phyloP scores from a whole-genome alignment of 1,140 invertebrate genomes.

The Mylabris phalerata region DNA sequence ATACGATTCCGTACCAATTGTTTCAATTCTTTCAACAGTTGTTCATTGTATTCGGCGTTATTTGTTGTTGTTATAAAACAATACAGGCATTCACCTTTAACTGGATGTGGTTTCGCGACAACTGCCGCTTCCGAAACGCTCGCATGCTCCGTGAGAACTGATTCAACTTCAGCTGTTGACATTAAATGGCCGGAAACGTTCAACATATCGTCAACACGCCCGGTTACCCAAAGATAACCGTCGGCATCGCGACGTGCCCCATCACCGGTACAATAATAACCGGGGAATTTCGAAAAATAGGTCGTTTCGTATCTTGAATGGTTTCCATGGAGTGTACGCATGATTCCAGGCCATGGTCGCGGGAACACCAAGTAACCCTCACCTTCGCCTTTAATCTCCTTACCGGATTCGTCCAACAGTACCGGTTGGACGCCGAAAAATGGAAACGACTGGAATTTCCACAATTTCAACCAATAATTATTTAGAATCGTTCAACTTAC shows the following conservation, averaged over 20 bases:
- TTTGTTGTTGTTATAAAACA: constrained; percentile 90
- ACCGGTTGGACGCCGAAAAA: constrained; percentile 93
- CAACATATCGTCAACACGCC: constrained; percentile 95
- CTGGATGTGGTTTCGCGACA: constrained; percentile 83
- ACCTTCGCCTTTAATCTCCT: constrained; percentile 77
- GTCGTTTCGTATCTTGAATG: constrained; percentile 89
- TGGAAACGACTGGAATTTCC: constrained; percentile 71
- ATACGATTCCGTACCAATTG: constrained; percentile 84
- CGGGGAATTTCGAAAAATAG: constrained; percentile 93
- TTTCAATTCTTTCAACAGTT: constrained; percentile 69
- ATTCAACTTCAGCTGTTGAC: constrained; percentile 94
- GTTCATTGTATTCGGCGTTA: constrained; percentile 60
- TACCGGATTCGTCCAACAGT: constrained; percentile 82
- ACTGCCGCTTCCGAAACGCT: constrained; percentile 90
- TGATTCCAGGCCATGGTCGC: constrained; percentile 94
- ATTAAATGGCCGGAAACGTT: constrained; percentile 97
- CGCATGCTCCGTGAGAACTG: constrained; percentile 76
- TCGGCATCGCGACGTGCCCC: constrained; percentile 86
- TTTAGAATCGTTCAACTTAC: constrained; percentile 51
- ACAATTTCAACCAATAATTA: constrained; percentile 2
- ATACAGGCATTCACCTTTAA: constrained; percentile 95
- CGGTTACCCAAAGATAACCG: constrained; percentile 95
- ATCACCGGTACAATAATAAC: constrained; percentile 96
- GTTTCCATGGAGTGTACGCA: constrained; percentile 88
- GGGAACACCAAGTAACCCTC: constrained; percentile 93